phyloP scores from a whole-genome alignment of 2,113 vertebrate genomes.

The Daboia siamensis region DNA sequence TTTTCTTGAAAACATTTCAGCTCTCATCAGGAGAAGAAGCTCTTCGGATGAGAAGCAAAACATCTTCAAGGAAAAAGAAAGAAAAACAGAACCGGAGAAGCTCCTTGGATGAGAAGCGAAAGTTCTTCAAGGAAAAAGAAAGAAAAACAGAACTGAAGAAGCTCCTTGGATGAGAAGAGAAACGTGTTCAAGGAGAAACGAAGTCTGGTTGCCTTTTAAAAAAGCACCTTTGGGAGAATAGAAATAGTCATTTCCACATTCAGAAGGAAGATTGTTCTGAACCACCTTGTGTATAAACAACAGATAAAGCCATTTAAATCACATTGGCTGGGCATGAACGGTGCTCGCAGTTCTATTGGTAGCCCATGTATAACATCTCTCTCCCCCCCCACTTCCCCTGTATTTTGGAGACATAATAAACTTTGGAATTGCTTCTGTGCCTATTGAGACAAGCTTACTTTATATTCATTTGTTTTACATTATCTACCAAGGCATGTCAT shows the following conservation, averaged over 20 bases:
- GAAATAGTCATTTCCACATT: neutral
- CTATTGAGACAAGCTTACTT: constrained; percentile 23
- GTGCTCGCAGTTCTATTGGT: constrained; percentile 20
- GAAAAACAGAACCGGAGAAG: no score
- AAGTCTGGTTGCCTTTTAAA: neutral
- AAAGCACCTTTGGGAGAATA: neutral
- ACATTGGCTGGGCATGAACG: constrained; percentile 35
- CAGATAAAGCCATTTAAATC: constrained; percentile 20
- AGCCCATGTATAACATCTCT: constrained; percentile 13
- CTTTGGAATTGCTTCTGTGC: constrained; percentile 17
- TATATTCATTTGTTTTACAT: constrained; percentile 37
- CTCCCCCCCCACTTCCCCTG: neutral
- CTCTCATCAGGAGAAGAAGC: no score
- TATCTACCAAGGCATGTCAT: constrained; percentile 46
- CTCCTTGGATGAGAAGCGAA: no score
- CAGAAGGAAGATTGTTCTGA: constrained; percentile 20
- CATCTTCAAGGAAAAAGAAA: no score
- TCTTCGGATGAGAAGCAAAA: no score
- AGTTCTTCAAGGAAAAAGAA: no score
- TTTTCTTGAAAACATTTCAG: no score
- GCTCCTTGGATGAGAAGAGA: neutral
- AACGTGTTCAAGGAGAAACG: neutral
- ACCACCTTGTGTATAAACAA: neutral
- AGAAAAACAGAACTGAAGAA: no score
- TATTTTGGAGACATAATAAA: constrained; percentile 37